Evolutionary conservation across 2,797 vertebrate genomes (phyloP).

Genomic region (Tragelaphus eurycerus): DNA sequence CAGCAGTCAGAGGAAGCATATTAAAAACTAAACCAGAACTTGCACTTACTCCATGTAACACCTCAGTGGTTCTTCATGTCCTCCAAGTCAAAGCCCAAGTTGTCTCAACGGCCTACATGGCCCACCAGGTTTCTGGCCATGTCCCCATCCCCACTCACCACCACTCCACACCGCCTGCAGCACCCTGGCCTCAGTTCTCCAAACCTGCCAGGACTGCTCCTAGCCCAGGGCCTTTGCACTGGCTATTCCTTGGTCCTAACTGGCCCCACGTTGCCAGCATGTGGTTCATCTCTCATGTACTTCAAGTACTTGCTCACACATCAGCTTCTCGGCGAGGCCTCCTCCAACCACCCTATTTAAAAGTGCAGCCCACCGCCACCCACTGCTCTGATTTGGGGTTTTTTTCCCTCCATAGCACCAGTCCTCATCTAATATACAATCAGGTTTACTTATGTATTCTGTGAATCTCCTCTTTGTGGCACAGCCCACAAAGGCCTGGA

Average conservation of each 20-base stretch:
- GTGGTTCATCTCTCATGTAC: not conserved
- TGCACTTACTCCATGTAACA: not conserved
- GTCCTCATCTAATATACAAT: not conserved
- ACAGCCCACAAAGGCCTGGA: not conserved
- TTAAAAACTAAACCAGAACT: not conserved
- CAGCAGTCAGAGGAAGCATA: not conserved
- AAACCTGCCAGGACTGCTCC: not conserved
- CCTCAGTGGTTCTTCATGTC: not conserved
- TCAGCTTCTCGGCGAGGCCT: not conserved
- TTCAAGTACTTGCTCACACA: not conserved
- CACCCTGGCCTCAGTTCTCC: not conserved
- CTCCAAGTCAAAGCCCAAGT: not conserved
- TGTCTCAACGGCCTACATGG: not conserved
- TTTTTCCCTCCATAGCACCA: not conserved
- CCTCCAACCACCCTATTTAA: not conserved
- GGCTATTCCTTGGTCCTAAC: not conserved
- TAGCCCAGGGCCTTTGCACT: not conserved
- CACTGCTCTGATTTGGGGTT: not conserved
- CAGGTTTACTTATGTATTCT: not conserved
- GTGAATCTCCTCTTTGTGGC: not conserved
- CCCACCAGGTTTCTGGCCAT: not conserved
- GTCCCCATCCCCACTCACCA: not conserved
- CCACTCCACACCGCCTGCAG: not conserved
- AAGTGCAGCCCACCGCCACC: accelerated
- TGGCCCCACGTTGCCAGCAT: not conserved